Evolutionary conservation across 2,888 invertebrate genomes (phyloP).

Genomic region (Blera fallax): DNA sequence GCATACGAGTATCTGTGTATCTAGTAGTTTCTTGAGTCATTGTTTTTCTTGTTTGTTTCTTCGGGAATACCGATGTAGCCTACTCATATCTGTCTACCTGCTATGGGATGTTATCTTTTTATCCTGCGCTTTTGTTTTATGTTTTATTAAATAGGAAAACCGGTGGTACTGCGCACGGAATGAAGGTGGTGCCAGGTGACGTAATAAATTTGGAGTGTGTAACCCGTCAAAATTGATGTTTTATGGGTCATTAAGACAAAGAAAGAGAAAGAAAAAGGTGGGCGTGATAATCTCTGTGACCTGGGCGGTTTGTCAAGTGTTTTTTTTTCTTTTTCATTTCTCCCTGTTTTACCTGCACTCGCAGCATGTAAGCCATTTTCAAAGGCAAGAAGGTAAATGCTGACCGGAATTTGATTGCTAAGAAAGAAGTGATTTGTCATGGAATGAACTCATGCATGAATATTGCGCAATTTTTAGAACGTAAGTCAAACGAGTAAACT

Average conservation of each 20-base stretch:
- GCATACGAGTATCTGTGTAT: background rate
- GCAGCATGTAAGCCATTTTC: background rate
- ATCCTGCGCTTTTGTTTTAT: slow-evolving; percentile 11
- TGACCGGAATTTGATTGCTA: background rate
- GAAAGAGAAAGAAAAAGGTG: background rate
- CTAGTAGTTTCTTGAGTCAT: slow-evolving; percentile 5
- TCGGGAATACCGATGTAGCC: background rate
- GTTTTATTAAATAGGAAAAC: background rate
- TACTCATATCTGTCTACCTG: slow-evolving; percentile 19
- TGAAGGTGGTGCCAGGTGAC: background rate
- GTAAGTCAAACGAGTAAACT: background rate
- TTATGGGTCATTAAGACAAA: slow-evolving; percentile 29
- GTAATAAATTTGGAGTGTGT: slow-evolving; percentile 28
- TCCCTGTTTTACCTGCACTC: background rate
- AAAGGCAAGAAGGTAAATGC: background rate
- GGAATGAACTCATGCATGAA: background rate
- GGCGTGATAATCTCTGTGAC: slow-evolving; percentile 23
- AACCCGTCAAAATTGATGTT: slow-evolving; percentile 39
- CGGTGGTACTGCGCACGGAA: background rate
- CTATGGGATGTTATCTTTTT: background rate
- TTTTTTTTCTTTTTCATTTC: background rate
- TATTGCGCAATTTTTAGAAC: background rate
- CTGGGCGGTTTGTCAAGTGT: slow-evolving; percentile 23
- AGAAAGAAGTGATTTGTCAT: background rate
- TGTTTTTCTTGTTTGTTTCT: background rate